Conservation (phyloP, 2,797 vertebrate genomes). For the Coluber constrictor region DNA sequence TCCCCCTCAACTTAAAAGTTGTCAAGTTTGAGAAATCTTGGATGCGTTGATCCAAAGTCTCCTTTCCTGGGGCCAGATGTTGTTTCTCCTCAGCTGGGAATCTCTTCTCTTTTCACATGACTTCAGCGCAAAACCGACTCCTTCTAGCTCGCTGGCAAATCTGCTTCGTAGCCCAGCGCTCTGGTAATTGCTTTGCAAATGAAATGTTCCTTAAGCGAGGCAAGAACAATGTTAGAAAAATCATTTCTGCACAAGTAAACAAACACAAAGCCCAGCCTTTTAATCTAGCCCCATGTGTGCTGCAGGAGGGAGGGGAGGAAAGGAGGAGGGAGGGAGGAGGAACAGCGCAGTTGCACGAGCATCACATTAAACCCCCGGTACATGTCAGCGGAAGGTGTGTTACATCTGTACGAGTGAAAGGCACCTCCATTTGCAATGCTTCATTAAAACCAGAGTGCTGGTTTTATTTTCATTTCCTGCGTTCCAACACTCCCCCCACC, state of each 20-base stretch:
- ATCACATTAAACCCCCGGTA: not conserved
- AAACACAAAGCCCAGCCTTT: conserved; percentile 21
- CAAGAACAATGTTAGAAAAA: not conserved
- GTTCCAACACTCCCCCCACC: too few species aligned
- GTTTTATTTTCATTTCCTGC: not conserved
- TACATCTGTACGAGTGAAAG: conserved; percentile 2
- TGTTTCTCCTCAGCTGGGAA: not conserved
- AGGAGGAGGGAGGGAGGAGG: not conserved
- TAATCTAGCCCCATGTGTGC: not conserved
- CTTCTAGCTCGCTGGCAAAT: not conserved
- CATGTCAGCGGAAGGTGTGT: conserved; percentile 26
- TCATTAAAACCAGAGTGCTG: not conserved
- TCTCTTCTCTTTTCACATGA: too few species aligned
- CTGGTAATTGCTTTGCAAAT: conserved; percentile 21
- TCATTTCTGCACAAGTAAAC: conserved; percentile 27
- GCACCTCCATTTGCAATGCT: not conserved
- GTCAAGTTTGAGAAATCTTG: too few species aligned
- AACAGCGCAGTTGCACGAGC: not conserved
- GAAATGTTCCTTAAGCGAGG: conserved; percentile 20
- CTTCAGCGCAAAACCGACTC: not conserved
- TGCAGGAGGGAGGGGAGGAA: not conserved
- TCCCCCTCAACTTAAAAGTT: too few species aligned
- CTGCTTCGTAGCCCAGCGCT: not conserved
- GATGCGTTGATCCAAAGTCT: not conserved
- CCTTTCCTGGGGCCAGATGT: not conserved